A percentile compares a stretch with the other conserved stretches of the same genome.
These are phyloP conservation scores for Alectoris magna DNA, from an alignment of 2,797 vertebrate genomes.

Conservation along the genomic window DNA sequence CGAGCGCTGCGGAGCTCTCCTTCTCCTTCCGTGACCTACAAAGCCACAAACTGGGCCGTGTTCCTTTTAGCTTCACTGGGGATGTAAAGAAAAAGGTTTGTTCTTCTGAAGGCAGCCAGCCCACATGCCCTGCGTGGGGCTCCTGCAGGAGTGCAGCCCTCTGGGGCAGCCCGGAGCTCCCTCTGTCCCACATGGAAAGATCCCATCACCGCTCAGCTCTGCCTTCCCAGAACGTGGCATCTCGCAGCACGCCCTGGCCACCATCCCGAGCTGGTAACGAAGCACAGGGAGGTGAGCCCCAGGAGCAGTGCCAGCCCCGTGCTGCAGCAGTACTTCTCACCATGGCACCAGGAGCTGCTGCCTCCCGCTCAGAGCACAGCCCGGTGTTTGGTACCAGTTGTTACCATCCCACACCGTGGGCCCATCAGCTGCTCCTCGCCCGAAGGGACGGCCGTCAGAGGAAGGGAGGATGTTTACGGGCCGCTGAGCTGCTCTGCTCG, in stretches of 20 bases:
- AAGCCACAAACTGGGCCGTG: neutral
- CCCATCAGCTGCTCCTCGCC: neutral
- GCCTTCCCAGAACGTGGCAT: neutral
- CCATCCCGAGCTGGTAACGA: neutral
- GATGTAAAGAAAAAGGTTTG: neutral
- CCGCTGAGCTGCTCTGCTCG: neutral
- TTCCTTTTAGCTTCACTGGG: constrained; percentile 25
- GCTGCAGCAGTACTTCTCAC: neutral
- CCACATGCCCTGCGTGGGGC: too few relatives aligned
- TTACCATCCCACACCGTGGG: too few relatives aligned
- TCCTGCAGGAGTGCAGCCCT: neutral
- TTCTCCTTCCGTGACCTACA: constrained; percentile 58
- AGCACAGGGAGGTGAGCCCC: neutral
- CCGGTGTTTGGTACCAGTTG: too few relatives aligned
- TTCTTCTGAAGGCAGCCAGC: neutral
- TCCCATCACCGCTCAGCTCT: too few relatives aligned
- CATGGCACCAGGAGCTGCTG: too few relatives aligned
- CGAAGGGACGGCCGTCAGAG: rapidly evolving
- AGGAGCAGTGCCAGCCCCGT: neutral
- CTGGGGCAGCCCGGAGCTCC: rapidly evolving
- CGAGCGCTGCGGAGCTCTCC: neutral
- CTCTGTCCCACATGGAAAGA: too few relatives aligned
- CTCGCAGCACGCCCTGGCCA: neutral
- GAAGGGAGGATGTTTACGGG: neutral
- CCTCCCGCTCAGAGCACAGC: too few relatives aligned